Evolutionary conservation across 37 sponge, comb jelly and placozoan genomes (phyloP), one percentile per base, ranked within the genome.

Genomic region (Aphrocallistes beatrix): DNA sequence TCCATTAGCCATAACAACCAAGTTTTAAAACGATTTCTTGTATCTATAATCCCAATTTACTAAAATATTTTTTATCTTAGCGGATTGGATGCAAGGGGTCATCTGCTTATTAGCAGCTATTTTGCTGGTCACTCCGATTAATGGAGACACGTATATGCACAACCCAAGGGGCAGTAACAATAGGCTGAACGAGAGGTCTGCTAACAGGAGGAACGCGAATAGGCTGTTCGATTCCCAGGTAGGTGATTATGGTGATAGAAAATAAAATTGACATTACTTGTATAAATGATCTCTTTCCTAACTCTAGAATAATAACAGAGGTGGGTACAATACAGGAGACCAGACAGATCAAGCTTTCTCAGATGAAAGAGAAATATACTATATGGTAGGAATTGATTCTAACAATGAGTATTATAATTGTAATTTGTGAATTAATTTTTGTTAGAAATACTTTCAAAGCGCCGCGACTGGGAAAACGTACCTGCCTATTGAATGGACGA

Each of bases 191-290:
- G 99, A 98, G 89, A 81, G 88, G 13, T 92, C 95, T 0, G 99
- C 99, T 0, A 93, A 93, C 86, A 86, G 99, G 42, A 88, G 87
- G 37, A 98, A 98, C 86, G 99, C 88, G 1, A 95, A 98, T 87
- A 90, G 99, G 81, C 85, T 94, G 85, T 98, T 98, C 84, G 96
- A 98, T 81, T 98, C 99, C 16, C 99, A 98, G 90, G 96, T 96
- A 83, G 83, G 88, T 45, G 10, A 9, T 28, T 19, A 10, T 85
- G 37, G 38, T 1, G 23, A 37, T 1, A 1, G 36, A 40, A 38
- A 39, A 17, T 37, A 10, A 37, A 17, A 83, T 1, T 85, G 23
- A 32, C 30, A 40, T 16, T 9, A 83, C 40, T 83, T 37, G 10
- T 17, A 16, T 37, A 51, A 23, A 17, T 83, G 25, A 13, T 36